Conservation (phyloP, 2,888 invertebrate genomes). For the Caenorhabditis angaria region DNA sequence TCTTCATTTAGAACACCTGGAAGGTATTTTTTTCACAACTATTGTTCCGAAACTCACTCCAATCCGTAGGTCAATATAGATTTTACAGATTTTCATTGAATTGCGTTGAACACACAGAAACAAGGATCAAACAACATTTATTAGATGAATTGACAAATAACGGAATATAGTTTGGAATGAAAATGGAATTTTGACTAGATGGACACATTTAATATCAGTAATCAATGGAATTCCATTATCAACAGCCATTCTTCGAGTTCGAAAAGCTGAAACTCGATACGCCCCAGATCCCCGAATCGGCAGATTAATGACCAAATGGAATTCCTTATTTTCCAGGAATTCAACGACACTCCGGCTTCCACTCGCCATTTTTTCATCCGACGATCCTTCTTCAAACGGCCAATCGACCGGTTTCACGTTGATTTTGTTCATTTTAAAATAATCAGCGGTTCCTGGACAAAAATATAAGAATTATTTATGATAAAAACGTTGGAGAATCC, state of each 20-base stretch:
- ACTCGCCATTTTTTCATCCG: slow-evolving; percentile 72
- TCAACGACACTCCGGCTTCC: slow-evolving; percentile 80
- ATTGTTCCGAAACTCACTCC: no score
- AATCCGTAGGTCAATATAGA: no score
- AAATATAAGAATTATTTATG: background rate
- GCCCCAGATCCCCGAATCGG: slow-evolving; percentile 92
- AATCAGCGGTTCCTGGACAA: slow-evolving; percentile 91
- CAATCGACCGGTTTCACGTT: slow-evolving; percentile 94
- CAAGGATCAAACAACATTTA: no score
- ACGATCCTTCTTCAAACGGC: slow-evolving; percentile 89
- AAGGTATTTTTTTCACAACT: no score
- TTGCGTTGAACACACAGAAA: no score
- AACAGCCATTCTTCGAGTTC: slow-evolving; percentile 92
- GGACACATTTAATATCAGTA: slow-evolving; percentile 97
- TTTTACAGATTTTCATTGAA: no score
- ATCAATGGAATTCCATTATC: slow-evolving; percentile 97
- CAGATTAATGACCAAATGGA: slow-evolving; percentile 96
- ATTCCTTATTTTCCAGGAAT: slow-evolving; percentile 89
- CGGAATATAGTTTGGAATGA: no score
- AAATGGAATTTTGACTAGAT: no score
- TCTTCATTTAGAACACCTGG: no score
- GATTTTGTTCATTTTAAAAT: slow-evolving; percentile 77
- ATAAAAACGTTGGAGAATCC: no score
- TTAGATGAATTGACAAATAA: no score
- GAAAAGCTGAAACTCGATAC: slow-evolving; percentile 89